Conservation (phyloP, 2,797 vertebrate genomes). For the Myripristis murdjan region DNA sequence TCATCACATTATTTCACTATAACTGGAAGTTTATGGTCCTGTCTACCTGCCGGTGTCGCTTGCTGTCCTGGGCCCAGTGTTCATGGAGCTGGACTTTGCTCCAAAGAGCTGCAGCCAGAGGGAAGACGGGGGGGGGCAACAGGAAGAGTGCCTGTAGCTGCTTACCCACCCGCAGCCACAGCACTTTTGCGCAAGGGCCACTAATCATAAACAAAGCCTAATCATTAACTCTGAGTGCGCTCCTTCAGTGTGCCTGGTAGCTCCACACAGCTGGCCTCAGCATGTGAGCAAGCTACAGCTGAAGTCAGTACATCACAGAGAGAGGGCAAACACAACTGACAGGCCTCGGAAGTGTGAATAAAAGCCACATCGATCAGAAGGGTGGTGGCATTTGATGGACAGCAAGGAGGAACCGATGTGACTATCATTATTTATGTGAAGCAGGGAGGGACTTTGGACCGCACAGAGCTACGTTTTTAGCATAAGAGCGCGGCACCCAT, state of each 20-base stretch:
- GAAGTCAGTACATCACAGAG: slow-evolving; percentile 44
- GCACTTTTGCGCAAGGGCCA: slow-evolving; percentile 71
- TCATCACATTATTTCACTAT: slow-evolving; percentile 7
- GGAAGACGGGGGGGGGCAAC: slow-evolving; percentile 30
- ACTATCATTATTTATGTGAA: not conserved
- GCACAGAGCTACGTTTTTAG: slow-evolving; percentile 5
- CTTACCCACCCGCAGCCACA: slow-evolving; percentile 59
- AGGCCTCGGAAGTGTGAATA: slow-evolving; percentile 21
- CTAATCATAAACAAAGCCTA: slow-evolving; percentile 85
- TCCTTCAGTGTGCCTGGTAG: slow-evolving; percentile 58
- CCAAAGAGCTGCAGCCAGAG: slow-evolving; percentile 51
- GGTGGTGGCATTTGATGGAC: not conserved
- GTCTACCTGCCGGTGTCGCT: slow-evolving; percentile 44
- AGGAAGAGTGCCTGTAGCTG: slow-evolving; percentile 18
- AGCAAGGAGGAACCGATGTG: not conserved
- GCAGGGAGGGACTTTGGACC: slow-evolving; percentile 51
- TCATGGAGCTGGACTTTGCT: slow-evolving; percentile 79
- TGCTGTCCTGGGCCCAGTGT: slow-evolving; percentile 55
- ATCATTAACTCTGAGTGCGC: slow-evolving; percentile 81
- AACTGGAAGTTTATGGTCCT: slow-evolving; percentile 29
- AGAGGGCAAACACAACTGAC: slow-evolving; percentile 31
- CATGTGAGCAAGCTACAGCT: slow-evolving; percentile 66
- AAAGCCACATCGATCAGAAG: not conserved
- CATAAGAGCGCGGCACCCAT: slow-evolving; percentile 8
- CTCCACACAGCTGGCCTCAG: slow-evolving; percentile 55